Evolutionary conservation across 2,113 vertebrate genomes (phyloP).

Genomic region (Melozone crissalis): DNA sequence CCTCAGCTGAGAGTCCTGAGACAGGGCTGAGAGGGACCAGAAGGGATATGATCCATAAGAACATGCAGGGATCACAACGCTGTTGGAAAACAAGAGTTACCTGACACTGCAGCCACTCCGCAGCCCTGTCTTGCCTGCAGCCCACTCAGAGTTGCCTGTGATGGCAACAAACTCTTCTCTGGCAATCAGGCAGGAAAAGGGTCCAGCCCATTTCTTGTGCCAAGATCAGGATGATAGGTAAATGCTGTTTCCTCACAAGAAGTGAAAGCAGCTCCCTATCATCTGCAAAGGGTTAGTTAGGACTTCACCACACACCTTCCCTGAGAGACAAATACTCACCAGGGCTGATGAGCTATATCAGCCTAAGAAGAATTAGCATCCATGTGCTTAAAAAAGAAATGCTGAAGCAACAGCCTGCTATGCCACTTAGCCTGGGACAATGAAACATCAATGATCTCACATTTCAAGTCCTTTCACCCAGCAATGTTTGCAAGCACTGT

Average conservation of each 20-base stretch:
- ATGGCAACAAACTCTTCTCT: background rate
- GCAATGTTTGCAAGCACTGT: background rate
- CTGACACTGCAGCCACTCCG: background rate
- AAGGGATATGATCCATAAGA: background rate
- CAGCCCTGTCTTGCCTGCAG: background rate
- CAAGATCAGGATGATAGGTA: background rate
- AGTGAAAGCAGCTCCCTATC: background rate
- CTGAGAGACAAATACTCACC: background rate
- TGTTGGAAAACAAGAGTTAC: background rate
- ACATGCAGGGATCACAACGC: fast-evolving
- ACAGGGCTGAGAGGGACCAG: background rate
- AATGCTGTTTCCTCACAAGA: background rate
- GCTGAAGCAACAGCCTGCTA: conserved; percentile 24
- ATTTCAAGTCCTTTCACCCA: background rate
- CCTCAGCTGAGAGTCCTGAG: background rate
- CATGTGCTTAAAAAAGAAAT: conserved; percentile 5
- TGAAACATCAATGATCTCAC: background rate
- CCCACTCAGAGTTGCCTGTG: background rate
- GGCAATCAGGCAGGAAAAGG: background rate
- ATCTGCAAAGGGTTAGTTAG: background rate
- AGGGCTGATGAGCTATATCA: background rate
- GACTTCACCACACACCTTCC: background rate
- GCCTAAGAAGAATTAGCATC: conserved; percentile 19
- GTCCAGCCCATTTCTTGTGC: background rate
- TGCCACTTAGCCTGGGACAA: conserved; percentile 3